phyloP scores from a whole-genome alignment of 2,113 vertebrate species.

The Oncorhynchus keta region DNA sequence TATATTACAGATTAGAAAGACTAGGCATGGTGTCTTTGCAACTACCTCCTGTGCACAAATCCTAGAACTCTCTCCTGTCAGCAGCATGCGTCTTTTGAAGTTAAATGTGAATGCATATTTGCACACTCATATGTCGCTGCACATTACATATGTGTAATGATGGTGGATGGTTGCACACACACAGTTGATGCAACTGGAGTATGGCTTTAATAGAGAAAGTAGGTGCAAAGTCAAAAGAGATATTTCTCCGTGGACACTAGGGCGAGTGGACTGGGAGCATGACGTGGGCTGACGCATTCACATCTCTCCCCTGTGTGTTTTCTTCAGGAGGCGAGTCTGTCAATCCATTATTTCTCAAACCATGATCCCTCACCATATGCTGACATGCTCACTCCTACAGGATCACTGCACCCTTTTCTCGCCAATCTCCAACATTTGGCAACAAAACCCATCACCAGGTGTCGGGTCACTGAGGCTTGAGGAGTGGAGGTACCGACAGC shows the following conservation, averaged over 20 bases:
- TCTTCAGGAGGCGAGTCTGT: constrained; percentile 4
- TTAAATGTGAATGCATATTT: constrained; percentile 29
- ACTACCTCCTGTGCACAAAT: not conserved
- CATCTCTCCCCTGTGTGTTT: constrained; percentile 14
- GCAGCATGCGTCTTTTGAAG: constrained; percentile 45
- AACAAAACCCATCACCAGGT: constrained; percentile 28
- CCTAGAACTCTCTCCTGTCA: constrained; percentile 6
- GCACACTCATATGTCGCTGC: too few species aligned
- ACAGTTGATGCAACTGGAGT: constrained; percentile 38
- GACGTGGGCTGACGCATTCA: constrained; percentile 7
- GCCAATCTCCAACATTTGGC: constrained; percentile 10
- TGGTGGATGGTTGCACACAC: not conserved
- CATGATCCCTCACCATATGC: constrained; percentile 24
- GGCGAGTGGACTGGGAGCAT: not conserved
- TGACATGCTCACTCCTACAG: constrained; percentile 12
- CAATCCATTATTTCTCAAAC: constrained; percentile 15
- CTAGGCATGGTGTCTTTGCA: constrained; percentile 9
- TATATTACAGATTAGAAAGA: constrained; percentile 11
- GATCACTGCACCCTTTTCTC: constrained; percentile 18
- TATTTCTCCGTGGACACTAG: not conserved
- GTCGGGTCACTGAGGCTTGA: constrained; percentile 21
- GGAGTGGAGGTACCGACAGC: constrained; percentile 2
- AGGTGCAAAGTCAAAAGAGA: constrained; percentile 3
- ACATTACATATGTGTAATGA: too few species aligned
- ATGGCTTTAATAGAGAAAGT: constrained; percentile 3